Evolutionary conservation across 2,888 invertebrate genomes (phyloP), one percentile per base, ranked within the genome.

Genomic region (Nebria brevicollis): DNA sequence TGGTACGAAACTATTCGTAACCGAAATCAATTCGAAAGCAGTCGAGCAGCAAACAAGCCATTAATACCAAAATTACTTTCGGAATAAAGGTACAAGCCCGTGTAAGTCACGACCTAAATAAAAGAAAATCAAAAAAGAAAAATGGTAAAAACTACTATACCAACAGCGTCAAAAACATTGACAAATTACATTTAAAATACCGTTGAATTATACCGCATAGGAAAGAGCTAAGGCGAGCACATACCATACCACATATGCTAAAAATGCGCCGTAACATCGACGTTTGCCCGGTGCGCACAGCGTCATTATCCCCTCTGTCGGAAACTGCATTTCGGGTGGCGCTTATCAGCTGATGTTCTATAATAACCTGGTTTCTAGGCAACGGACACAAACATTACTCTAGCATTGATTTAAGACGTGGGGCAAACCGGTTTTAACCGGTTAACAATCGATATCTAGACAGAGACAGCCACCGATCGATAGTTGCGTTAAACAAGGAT

Each of bases 341-440:
- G 80, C 75, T 80, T 80, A 80, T 80, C 80, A 80, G 80, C 80
- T 80, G 80, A 80, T 80, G 75, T 80, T 80, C 75, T 80, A 80
- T 80, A 75, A 80, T 75, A 80, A 80, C 86, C 87, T 85, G 85
- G 88, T 87, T 86, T 84, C 88, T 86, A 85, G 87, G 88, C 87
- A 87, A 88, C 88, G 86, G 85, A 88, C 87, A 88, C 88, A 88
- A 88, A 88, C 87, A 87, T 84, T 84, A 84, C 82, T 85, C 84
- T 83, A 84, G 87, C 88, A 89, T 88, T 88, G 88, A 89, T 89
- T 88, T 86, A 85, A 80, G 80, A 80, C 80, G 84, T 84, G 85
- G 85, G 85, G 20, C 20, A 86, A 87, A 87, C 85, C 83, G 84
- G 85, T 85, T 85, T 77, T 54, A 84, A 85, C 85, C 83, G 85